Percentiles rank a stretch among this genome's conserved stretches.
Evolutionary conservation across 2,888 invertebrate species (phyloP).

Genomic region (Chironomus riparius): DNA sequence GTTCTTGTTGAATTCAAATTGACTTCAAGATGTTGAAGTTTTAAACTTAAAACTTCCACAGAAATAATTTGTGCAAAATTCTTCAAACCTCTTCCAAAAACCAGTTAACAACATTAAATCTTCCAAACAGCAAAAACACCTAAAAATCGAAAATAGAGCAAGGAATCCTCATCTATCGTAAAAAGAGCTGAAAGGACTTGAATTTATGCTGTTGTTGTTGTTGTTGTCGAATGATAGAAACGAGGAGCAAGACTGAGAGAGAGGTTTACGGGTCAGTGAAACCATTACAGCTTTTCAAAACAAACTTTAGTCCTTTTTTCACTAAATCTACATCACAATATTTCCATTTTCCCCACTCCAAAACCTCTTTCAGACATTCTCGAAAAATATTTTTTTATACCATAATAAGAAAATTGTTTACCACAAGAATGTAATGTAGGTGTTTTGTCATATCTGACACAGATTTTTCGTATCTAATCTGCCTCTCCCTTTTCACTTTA

Average conservation of each 20-base stretch:
- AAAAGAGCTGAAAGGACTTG: too few species aligned
- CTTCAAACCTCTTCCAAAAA: too few species aligned
- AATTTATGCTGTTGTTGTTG: neutral
- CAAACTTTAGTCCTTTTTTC: neutral
- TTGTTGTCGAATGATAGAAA: neutral
- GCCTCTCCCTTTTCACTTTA: too few species aligned
- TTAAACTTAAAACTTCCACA: too few species aligned
- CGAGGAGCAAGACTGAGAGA: neutral
- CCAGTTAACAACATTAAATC: too few species aligned
- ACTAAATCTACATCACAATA: neutral
- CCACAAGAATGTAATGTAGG: neutral
- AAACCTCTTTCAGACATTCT: neutral
- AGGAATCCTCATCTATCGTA: too few species aligned
- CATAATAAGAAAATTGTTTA: neutral
- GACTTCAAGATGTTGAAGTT: too few species aligned
- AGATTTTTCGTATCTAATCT: neutral
- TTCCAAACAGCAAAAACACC: too few species aligned
- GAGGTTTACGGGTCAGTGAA: conserved; percentile 7
- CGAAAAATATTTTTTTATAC: too few species aligned
- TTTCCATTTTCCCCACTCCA: neutral
- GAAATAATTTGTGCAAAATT: too few species aligned
- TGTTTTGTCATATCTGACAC: neutral
- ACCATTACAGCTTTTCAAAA: conserved; percentile 4
- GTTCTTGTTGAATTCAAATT: too few species aligned
- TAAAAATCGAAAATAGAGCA: too few species aligned